Conservation (phyloP, 2,888 invertebrate species). For the Coecobrya sp. region DNA sequence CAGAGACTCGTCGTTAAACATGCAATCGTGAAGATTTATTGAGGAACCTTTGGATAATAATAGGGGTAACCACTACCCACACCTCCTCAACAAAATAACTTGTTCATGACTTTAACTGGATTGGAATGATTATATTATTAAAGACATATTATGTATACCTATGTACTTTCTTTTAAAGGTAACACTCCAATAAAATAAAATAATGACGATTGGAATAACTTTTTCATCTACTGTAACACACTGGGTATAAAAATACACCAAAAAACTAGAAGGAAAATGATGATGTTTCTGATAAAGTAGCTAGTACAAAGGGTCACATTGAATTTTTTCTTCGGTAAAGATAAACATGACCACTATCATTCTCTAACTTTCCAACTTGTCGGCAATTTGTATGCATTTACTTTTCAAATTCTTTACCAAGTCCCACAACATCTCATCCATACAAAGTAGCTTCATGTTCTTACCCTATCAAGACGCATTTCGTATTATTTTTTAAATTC, state of each 20-base stretch:
- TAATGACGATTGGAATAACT: neutral
- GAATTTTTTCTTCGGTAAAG: neutral
- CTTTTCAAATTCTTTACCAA: conserved; percentile 61
- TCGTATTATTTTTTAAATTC: neutral
- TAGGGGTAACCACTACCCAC: neutral
- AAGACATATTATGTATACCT: neutral
- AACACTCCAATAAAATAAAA: neutral
- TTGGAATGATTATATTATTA: conserved; percentile 42
- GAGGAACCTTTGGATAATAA: neutral
- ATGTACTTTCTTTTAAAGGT: neutral
- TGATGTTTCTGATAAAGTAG: conserved; percentile 48
- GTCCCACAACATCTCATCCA: conserved; percentile 64
- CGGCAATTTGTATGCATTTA: conserved; percentile 81
- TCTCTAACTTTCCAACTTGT: conserved; percentile 57
- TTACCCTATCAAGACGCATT: neutral
- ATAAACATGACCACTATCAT: conserved; percentile 61
- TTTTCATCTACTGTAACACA: neutral
- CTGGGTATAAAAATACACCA: conserved; percentile 18
- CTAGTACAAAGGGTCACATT: conserved; percentile 1
- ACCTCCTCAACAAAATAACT: neutral
- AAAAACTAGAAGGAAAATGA: conserved; percentile 18
- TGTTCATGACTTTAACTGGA: neutral
- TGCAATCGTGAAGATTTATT: conserved; percentile 68
- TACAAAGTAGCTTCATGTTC: conserved; percentile 66
- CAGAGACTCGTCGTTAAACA: conserved; percentile 24